Conservation (phyloP, 2,113 vertebrate species). For the Antechinus flavipes region DNA sequence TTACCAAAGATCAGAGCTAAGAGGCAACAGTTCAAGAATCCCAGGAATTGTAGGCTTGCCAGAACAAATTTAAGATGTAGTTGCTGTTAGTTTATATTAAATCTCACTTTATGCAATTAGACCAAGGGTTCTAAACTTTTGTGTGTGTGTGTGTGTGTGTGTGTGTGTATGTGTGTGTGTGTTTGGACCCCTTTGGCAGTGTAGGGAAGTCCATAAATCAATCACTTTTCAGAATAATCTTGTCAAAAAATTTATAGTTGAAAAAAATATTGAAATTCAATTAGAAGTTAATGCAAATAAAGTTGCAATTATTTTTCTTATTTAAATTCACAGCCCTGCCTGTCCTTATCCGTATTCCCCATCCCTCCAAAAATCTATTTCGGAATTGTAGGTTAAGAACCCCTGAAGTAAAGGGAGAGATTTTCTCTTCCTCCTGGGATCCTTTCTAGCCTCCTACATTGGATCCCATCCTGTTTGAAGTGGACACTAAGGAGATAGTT, state of each 20-base stretch:
- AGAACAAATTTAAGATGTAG: background rate
- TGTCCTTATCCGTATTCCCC: too few relatives aligned
- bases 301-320: background rate
- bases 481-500: background rate
- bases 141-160: background rate
- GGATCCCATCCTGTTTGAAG: background rate
- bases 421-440: background rate
- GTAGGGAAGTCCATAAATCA: background rate
- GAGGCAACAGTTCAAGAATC: background rate
- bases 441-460: background rate
- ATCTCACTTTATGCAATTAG: background rate
- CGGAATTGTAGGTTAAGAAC: background rate
- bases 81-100: background rate
- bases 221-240: background rate
- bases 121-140: background rate
- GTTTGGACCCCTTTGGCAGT: background rate
- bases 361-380: background rate
- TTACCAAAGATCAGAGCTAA: background rate
- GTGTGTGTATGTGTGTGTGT: background rate
- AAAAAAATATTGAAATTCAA: background rate
- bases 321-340: background rate
- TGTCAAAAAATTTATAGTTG: background rate
- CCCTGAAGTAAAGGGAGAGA: background rate
- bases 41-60: background rate
- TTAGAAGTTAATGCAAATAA: background rate